A percentile compares a stretch with the other conserved stretches of the same genome.
Evolutionary conservation across 2,797 vertebrate genomes (phyloP).

Genomic region (Crocodylus rhombifer): DNA sequence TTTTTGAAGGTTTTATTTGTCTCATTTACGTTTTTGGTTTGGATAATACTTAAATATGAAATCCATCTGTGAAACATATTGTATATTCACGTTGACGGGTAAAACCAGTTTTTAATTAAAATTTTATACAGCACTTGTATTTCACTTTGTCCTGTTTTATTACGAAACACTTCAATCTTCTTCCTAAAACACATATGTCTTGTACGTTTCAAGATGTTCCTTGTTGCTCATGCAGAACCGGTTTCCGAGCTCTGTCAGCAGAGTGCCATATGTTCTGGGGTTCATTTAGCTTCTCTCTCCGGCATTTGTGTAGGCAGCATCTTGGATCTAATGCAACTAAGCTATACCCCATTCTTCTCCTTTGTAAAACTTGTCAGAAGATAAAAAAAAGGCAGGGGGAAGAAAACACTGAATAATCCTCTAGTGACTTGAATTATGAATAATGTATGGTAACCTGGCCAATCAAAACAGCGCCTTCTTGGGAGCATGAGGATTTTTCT

Average conservation of each 20-base stretch:
- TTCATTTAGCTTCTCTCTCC: constrained; percentile 77
- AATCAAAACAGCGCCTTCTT: constrained; percentile 48
- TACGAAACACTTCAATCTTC: constrained; percentile 85
- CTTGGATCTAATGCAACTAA: constrained; percentile 74
- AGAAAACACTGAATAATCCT: constrained; percentile 56
- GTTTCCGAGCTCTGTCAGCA: constrained; percentile 80
- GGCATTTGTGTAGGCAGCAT: constrained; percentile 78
- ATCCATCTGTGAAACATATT: constrained; percentile 86
- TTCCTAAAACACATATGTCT: constrained; percentile 85
- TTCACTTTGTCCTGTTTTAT: constrained; percentile 86
- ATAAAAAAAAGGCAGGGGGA: constrained; percentile 67
- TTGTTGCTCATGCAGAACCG: constrained; percentile 77
- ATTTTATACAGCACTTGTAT: constrained; percentile 82
- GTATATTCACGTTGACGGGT: constrained; percentile 78
- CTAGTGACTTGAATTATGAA: constrained; percentile 51
- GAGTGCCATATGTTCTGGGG: constrained; percentile 80
- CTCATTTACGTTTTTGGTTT: constrained; percentile 79
- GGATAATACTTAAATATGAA: constrained; percentile 82
- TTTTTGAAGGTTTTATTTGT: constrained; percentile 83
- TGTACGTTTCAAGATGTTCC: constrained; percentile 83
- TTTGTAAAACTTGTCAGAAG: constrained; percentile 77
- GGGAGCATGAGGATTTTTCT: constrained; percentile 26
- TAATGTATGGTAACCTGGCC: constrained; percentile 17
- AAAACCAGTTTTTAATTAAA: constrained; percentile 85
- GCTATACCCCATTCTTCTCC: constrained; percentile 69